These are phyloP conservation scores for Aporophyla nigra DNA, from an alignment of 2,888 invertebrate genomes.

Conservation along the genomic window DNA sequence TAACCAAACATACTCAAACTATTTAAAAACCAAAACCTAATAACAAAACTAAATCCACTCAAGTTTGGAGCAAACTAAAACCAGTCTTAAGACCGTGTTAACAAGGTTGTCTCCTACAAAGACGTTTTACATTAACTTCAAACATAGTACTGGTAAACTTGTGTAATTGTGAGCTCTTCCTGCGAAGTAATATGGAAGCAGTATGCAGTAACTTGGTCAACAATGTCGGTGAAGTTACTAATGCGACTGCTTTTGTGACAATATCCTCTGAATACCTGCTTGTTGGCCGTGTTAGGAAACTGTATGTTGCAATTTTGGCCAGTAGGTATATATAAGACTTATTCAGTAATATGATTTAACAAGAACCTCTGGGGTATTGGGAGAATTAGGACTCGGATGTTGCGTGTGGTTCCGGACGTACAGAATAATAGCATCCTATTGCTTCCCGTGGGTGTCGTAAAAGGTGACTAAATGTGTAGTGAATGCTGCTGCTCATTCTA, in stretches of 20 bases:
- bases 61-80: background rate
- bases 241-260: slow-evolving; percentile 22
- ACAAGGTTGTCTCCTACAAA: slow-evolving; percentile 36
- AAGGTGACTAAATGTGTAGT: no score
- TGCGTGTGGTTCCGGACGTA: no score
- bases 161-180: slow-evolving; percentile 40
- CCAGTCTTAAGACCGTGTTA: slow-evolving; percentile 7
- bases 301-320: background rate
- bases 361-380: background rate
- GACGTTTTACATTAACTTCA: slow-evolving; percentile 37
- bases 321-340: background rate
- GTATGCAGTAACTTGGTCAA: slow-evolving; percentile 35
- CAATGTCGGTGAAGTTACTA: slow-evolving; percentile 18
- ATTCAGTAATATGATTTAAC: background rate
- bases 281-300: background rate
- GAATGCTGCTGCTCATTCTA: no score
- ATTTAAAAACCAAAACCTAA: background rate
- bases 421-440: no score
- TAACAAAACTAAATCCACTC: slow-evolving; percentile 1
- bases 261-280: slow-evolving; percentile 26
- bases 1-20: no score
- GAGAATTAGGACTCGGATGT: no score
- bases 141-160: slow-evolving; percentile 41
- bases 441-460: no score
- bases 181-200: slow-evolving; percentile 17